Base-by-base conservation (phyloP, 92 coral and sea anemone species). In the Epizoanthus ramosus region DNA sequence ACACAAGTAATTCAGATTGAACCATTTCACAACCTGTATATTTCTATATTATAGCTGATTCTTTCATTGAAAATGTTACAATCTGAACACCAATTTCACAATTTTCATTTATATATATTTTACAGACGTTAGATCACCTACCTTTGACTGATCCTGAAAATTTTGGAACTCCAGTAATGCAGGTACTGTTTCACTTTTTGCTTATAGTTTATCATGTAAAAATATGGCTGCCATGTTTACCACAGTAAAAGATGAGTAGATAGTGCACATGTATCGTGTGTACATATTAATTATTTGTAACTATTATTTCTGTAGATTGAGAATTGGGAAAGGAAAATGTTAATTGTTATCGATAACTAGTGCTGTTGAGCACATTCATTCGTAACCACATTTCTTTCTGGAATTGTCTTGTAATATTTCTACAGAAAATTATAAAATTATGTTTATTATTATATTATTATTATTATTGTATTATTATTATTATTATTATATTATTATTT, bases 61-160 rank as follows among this genome's bases (percentile, higher is more conserved):
- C 13, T 39, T 25, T 59, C 47, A n/a, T 12, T 69, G 21, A 37
- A 16, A 10, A 37, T 54, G 70, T 77, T 31, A 43, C 24, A 59
- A 60, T 8, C 23, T 7, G 41, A 56, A 57, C 21, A 56, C 60
- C 67, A 50, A 64, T 73, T 50, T 68, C 33, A 23, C 65, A n/a
- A 41, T 37, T 14, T 28, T 57, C 22, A 24, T 69, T 81, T 4
- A 58, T 60, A 14, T 71, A 58, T 60, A 5, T 71, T 63, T 59
- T 85, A 23, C 91, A 95, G 98, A 96, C 99, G 63, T 85, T 96
- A 75, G 99, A 96, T 61, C 99, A 96, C 84, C 92, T 94, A 70
- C 99, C 99, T n/a, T 85, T 96, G 12, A 96, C 98, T 18, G 97
- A 96, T 76, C 99, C 99, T 61, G 99, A 96, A 83, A 96, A 96